Conservation (phyloP, 2,888 invertebrate genomes). For the Himalopsyche japonica region DNA sequence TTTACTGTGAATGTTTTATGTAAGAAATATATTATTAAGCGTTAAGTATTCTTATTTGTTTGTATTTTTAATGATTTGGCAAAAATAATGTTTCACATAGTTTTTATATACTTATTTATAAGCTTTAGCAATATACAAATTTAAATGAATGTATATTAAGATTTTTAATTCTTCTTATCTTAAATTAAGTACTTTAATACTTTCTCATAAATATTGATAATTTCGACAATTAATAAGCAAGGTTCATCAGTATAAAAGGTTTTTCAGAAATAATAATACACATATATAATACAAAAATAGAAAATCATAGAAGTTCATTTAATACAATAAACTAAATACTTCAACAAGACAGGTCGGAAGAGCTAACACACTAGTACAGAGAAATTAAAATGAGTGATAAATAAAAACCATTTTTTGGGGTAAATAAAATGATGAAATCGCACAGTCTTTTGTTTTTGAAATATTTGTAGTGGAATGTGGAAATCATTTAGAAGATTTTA, state of each 20-base stretch:
- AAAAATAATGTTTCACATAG: slow-evolving; percentile 27
- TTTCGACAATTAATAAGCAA: too few species aligned
- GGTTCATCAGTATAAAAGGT: neutral
- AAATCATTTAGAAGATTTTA: too few species aligned
- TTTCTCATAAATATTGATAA: neutral
- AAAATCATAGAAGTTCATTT: neutral
- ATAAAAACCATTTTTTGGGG: too few species aligned
- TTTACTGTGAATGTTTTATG: slow-evolving; percentile 3
- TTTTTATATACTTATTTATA: neutral
- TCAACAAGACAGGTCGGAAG: neutral
- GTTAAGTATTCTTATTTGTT: slow-evolving; percentile 3
- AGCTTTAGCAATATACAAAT: neutral
- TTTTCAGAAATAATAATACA: neutral
- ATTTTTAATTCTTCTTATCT: neutral
- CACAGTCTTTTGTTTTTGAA: too few species aligned
- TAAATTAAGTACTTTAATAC: slow-evolving; percentile 10
- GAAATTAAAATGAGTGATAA: too few species aligned
- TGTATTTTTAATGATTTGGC: slow-evolving; percentile 17
- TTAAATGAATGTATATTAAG: neutral
- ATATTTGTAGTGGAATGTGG: too few species aligned
- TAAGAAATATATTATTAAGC: slow-evolving; percentile 25
- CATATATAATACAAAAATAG: too few species aligned
- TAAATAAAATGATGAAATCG: too few species aligned
- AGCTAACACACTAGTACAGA: too few species aligned
- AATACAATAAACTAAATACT: neutral